These are phyloP conservation scores for Drosophila nigromelanica DNA, from an alignment of 1,140 invertebrate species.

Conservation along the genomic window DNA sequence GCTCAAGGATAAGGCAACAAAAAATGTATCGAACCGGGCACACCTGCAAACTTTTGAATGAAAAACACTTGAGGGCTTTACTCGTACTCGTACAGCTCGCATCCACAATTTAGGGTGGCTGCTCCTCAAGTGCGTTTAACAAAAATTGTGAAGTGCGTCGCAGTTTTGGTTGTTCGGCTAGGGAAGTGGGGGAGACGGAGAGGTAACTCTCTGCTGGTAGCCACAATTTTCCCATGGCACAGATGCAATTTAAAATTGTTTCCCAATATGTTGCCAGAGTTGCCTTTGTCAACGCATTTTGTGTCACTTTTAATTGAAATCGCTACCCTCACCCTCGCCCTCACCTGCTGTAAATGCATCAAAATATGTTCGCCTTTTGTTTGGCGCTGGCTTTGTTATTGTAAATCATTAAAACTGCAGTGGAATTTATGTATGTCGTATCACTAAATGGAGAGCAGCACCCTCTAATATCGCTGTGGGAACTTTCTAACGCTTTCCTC, in stretches of 20 bases:
- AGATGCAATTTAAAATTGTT: slow-evolving; percentile 77
- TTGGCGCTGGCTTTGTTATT: slow-evolving; percentile 65
- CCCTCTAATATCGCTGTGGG: slow-evolving; percentile 45
- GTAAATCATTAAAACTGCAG: slow-evolving; percentile 76
- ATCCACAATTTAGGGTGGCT: slow-evolving; percentile 59
- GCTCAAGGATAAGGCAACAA: slow-evolving; percentile 62
- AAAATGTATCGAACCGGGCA: slow-evolving; percentile 63
- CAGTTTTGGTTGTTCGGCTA: slow-evolving; percentile 32
- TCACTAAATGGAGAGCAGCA: slow-evolving; percentile 1
- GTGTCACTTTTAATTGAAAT: slow-evolving; percentile 80
- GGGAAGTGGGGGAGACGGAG: background rate
- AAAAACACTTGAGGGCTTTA: slow-evolving; percentile 74
- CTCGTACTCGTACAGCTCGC: slow-evolving; percentile 5
- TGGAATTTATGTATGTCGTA: slow-evolving; percentile 33
- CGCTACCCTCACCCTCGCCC: slow-evolving; percentile 30
- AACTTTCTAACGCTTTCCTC: slow-evolving; percentile 71
- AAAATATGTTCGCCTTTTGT: slow-evolving; percentile 60
- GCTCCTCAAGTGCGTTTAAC: slow-evolving; percentile 61
- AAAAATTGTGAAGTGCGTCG: slow-evolving; percentile 68
- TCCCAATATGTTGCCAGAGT: slow-evolving; percentile 47
- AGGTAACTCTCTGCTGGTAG: slow-evolving; percentile 13
- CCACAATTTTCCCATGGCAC: slow-evolving; percentile 72
- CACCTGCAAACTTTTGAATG: slow-evolving; percentile 79
- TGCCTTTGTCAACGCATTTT: slow-evolving; percentile 69
- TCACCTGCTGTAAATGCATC: slow-evolving; percentile 73